Evolutionary conservation across 2,797 vertebrate species (phyloP).

Genomic region (Crocodylus rhombifer): DNA sequence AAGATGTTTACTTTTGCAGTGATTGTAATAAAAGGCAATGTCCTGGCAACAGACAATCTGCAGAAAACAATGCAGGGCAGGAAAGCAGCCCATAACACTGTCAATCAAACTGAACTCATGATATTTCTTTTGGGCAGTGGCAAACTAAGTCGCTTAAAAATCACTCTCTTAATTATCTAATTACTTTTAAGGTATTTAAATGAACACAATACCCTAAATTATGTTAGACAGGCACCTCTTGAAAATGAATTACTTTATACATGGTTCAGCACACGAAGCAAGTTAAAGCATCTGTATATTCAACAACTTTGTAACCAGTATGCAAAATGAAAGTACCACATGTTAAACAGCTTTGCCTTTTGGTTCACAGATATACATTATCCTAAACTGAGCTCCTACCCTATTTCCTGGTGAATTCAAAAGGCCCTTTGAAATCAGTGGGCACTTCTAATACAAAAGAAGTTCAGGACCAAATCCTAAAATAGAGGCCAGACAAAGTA

Average conservation of each 20-base stretch:
- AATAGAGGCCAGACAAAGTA: background rate
- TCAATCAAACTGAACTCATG: background rate
- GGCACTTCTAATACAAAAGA: background rate
- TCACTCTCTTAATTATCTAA: slow-evolving; percentile 28
- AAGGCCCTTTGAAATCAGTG: background rate
- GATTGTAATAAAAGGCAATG: slow-evolving; percentile 42
- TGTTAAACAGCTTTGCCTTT: background rate
- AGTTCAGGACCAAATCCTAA: background rate
- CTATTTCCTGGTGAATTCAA: slow-evolving; percentile 1
- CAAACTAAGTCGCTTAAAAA: slow-evolving; percentile 1
- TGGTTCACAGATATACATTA: background rate
- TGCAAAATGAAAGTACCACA: background rate
- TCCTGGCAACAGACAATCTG: slow-evolving; percentile 44
- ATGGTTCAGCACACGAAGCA: background rate
- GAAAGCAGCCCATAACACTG: slow-evolving; percentile 33
- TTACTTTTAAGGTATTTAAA: slow-evolving; percentile 16
- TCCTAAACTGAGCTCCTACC: background rate
- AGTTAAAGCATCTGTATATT: background rate
- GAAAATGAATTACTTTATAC: background rate
- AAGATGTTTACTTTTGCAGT: slow-evolving; percentile 56
- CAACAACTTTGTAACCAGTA: background rate
- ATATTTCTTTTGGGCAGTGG: slow-evolving; percentile 39
- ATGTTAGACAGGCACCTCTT: slow-evolving; percentile 15
- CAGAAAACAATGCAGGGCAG: slow-evolving; percentile 49
- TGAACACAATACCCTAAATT: background rate